phyloP scores from a whole-genome alignment of 2,113 vertebrate species.

The Pitta sordida region DNA sequence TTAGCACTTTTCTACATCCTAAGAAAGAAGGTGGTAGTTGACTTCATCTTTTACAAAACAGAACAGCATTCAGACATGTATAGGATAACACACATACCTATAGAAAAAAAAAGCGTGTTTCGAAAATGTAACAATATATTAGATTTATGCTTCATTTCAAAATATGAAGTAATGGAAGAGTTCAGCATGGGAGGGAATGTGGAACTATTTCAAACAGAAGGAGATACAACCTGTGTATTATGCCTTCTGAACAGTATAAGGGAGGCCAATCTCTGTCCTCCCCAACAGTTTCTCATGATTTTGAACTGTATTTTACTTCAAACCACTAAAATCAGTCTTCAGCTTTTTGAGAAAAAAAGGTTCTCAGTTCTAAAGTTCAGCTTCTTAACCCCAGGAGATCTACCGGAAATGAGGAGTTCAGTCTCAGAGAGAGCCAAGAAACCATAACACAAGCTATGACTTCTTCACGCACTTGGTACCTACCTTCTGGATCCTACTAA shows the following conservation, averaged over 20 bases:
- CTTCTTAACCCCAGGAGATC: background rate
- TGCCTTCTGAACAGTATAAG: background rate
- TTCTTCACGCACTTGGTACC: background rate
- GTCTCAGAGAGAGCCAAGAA: background rate
- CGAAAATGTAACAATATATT: background rate
- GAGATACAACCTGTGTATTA: background rate
- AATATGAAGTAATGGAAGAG: background rate
- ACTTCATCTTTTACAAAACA: background rate
- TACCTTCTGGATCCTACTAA: background rate
- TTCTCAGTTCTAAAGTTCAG: background rate
- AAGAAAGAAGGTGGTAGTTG: background rate
- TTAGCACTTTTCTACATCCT: background rate
- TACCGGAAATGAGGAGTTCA: background rate
- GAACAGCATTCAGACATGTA: background rate
- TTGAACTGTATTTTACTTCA: background rate
- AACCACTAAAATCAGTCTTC: background rate
- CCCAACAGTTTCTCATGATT: background rate
- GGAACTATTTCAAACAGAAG: background rate
- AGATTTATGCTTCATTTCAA: background rate
- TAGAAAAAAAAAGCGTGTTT: background rate
- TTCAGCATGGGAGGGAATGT: background rate
- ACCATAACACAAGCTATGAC: background rate
- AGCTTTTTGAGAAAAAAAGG: background rate
- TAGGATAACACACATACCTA: background rate
- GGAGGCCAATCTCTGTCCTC: background rate